Base-by-base conservation (phyloP, 2,888 invertebrate species). In the Rambutsinella grinnellia region DNA sequence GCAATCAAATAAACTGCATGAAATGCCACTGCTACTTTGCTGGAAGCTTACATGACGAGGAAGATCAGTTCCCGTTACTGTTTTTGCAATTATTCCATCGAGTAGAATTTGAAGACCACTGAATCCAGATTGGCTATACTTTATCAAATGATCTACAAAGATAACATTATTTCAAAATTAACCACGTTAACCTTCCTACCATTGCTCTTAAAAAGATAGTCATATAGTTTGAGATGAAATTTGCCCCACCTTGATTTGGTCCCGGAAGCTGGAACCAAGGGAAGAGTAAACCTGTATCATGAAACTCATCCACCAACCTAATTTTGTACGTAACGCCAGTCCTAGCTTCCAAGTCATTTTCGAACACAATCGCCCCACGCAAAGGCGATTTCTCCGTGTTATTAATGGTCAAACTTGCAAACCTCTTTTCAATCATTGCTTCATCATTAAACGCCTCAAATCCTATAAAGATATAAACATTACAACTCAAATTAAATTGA, bases 81-180 rank as follows among this genome's bases (percentile, higher is more conserved):
- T 28, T 10, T 72, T 65, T 21, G 84, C 78, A n/a, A 84, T 65
- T 8, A 76, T 60, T 61, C 81, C 79, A 53, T 85, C 84, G 36
- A 85, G 15, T 10, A 57, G 21, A 0, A 82, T 21, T 76, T 85
- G 85, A 2, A 85, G 62, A 1, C 80, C 82, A n/a, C 67, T 51
- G 68, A 85, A 85, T 44, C 84, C 82, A 23, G 69, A n/a, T 0
- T 76, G 24, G 3, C 44, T 21, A 44, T 84, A 86, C 17, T 62
- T 21, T 2, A 5, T 19, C 1, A 21, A 24, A 65, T 78, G 79
- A 36, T 60, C 76, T 79, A 24, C 8, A 53, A 58, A 24, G 53
- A 56, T 1, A 15, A 10, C 28, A 21, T 47, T 26, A 24, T 57
- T 58, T 2, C 17, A 8, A 17, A 47, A 5, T 54, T n/a, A n/a